Conservation (phyloP, 2,113 vertebrate genomes). For the Dromas ardeola region DNA sequence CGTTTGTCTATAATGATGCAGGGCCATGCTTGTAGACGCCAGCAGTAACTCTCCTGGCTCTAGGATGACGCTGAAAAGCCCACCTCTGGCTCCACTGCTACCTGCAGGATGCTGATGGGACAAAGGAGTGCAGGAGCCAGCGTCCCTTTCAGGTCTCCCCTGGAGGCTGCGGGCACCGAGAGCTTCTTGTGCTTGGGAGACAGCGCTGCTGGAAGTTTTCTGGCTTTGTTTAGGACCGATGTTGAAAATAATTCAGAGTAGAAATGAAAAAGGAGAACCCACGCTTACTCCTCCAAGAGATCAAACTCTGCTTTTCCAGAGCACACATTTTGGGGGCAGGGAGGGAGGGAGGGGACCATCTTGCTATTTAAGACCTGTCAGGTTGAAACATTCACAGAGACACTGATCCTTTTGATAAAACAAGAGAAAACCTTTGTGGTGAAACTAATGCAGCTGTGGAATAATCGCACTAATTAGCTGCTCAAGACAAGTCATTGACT, state of each 20-base stretch:
- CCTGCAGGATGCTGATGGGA: not conserved
- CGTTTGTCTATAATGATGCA: accelerated
- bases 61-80: not conserved
- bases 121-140: not conserved
- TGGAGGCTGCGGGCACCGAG: accelerated
- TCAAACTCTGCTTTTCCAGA: slow-evolving; percentile 45
- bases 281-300: not conserved
- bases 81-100: not conserved
- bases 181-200: not conserved
- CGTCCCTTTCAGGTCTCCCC: not conserved
- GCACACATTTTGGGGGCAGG: slow-evolving; percentile 10
- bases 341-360: slow-evolving; percentile 54
- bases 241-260: not conserved
- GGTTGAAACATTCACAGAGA: slow-evolving; percentile 81
- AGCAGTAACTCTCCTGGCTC: not conserved
- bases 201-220: not conserved
- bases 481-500: slow-evolving; percentile 81
- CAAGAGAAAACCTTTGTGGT: slow-evolving; percentile 83
- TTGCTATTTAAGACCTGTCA: slow-evolving; percentile 88
- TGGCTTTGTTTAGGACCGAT: not conserved
- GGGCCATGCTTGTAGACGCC: not conserved
- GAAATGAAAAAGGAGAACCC: not conserved
- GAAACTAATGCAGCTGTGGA: slow-evolving; percentile 88
- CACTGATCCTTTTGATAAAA: slow-evolving; percentile 93
- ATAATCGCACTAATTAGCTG: slow-evolving; percentile 99